phyloP scores from a whole-genome alignment of 2,113 vertebrate species.

The Vimba vimba region DNA sequence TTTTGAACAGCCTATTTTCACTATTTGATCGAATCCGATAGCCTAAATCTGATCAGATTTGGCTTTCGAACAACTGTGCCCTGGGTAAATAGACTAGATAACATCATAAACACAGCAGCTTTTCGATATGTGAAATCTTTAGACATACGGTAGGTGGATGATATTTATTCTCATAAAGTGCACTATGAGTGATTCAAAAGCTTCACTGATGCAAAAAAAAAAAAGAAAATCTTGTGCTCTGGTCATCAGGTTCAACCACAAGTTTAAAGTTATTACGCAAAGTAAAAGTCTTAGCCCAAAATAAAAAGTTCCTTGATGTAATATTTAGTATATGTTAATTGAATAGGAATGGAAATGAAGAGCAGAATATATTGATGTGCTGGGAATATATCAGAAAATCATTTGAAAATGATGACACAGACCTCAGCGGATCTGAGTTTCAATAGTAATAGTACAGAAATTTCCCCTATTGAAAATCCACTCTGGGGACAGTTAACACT shows the following conservation, averaged over 20 bases:
- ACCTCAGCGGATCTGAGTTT: conserved; percentile 5
- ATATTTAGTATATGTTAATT: conserved; percentile 35
- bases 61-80: too few species aligned
- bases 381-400: conserved; percentile 41
- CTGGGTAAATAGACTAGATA: conserved; percentile 46
- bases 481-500: conserved; percentile 21
- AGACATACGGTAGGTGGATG: not conserved
- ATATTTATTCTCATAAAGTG: not conserved
- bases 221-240: not conserved
- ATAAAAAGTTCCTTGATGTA: conserved; percentile 24
- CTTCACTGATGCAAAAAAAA: not conserved
- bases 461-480: not conserved
- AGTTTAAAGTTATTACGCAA: conserved; percentile 1
- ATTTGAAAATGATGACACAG: conserved; percentile 34
- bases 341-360: not conserved
- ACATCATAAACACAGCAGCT: conserved; percentile 41
- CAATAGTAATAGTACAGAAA: not conserved
- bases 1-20: too few species aligned
- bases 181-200: not conserved
- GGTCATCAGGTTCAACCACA: not conserved
- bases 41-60: too few species aligned
- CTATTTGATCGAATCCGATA: too few species aligned
- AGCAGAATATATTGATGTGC: not conserved
- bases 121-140: too few species aligned
- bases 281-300: conserved; percentile 4